A percentile compares a stretch with the other conserved stretches of the same genome.
These are phyloP conservation scores for Hippocampus comes DNA, from an alignment of 2,113 vertebrate species.

Conservation along the genomic window DNA sequence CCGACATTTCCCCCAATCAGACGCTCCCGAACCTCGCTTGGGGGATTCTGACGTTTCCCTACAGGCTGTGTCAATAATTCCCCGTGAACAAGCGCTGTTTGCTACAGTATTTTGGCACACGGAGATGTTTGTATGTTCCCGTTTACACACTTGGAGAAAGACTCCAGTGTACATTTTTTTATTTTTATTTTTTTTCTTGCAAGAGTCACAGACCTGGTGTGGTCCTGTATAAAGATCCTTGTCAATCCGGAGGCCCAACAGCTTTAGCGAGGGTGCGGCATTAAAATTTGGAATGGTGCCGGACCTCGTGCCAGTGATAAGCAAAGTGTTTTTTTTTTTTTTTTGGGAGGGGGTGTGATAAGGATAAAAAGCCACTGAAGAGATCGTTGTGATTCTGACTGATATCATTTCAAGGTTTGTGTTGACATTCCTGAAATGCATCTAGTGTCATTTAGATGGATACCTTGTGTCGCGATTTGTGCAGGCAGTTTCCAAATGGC, in stretches of 20 bases:
- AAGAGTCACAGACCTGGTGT: conserved; percentile 19
- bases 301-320: neutral
- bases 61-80: neutral
- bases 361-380: neutral
- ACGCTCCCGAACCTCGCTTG: conserved; percentile 33
- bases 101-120: conserved; percentile 17
- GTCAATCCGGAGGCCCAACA: conserved; percentile 14
- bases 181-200: neutral
- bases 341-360: neutral
- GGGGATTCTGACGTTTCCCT: neutral
- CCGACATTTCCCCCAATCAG: conserved; percentile 19
- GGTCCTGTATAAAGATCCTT: conserved; percentile 5
- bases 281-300: neutral
- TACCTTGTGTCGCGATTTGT: no score
- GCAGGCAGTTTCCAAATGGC: no score
- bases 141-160: conserved; percentile 29
- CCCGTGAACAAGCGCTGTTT: neutral
- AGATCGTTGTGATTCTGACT: neutral
- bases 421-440: neutral
- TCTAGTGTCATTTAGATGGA: neutral
- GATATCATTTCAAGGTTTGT: neutral
- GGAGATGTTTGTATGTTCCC: conserved; percentile 38
- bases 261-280: neutral
- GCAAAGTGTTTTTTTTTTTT: neutral
- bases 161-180: conserved; percentile 31